phyloP scores from a whole-genome alignment of 2,113 vertebrate species.

The Oncorhynchus mykiss region DNA sequence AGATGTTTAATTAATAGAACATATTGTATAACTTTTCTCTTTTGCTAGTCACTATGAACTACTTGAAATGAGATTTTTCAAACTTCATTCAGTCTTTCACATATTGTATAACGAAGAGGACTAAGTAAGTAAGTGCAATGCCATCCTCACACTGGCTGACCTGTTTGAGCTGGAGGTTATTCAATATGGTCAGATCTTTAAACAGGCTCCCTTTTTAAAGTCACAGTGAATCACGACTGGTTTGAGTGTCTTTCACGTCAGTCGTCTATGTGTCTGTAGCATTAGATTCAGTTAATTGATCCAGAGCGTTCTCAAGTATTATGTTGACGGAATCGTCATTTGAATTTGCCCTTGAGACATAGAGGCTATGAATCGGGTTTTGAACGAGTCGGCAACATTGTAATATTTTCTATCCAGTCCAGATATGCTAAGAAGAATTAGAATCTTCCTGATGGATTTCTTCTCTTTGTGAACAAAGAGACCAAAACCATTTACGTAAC shows the following conservation, averaged over 20 bases:
- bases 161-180: not conserved
- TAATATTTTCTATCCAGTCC: not conserved
- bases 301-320: not conserved
- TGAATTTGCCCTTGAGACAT: not conserved
- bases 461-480: slow-evolving; percentile 16
- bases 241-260: not conserved
- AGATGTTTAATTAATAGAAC: not conserved
- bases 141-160: not conserved
- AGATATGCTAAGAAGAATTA: not conserved
- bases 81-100: not conserved
- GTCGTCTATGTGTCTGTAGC: not conserved
- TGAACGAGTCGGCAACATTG: no score
- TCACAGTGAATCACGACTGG: not conserved
- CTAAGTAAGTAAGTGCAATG: no score
- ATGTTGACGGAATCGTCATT: not conserved
- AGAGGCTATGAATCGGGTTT: not conserved
- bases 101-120: not conserved
- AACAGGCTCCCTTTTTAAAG: no score
- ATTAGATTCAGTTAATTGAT: not conserved
- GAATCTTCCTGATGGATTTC: slow-evolving; percentile 1
- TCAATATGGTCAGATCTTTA: not conserved
- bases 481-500: slow-evolving; percentile 7
- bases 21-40: not conserved
- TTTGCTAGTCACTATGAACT: not conserved
- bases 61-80: not conserved